A percentile compares a stretch with the other conserved stretches of the same genome.
Conservation (phyloP, 2,113 vertebrate species). For the Cololabis saira region DNA sequence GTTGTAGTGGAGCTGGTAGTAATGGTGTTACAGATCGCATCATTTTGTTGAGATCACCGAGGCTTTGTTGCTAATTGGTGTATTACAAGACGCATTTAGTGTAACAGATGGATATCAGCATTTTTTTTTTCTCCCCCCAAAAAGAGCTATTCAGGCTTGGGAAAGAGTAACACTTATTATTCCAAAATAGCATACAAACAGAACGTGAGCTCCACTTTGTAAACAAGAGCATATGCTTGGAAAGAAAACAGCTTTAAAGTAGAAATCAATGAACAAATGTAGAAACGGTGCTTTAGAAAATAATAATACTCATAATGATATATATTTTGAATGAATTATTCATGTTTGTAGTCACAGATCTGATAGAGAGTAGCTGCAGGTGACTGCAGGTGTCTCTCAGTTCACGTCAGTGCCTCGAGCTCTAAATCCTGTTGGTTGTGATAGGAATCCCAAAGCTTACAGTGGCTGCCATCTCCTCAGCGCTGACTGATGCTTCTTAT, state of each 20-base stretch:
- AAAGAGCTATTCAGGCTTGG: conserved; percentile 39
- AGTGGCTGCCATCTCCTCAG: conserved; percentile 73
- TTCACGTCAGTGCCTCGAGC: conserved; percentile 66
- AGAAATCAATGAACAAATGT: neutral
- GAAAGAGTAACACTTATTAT: conserved; percentile 22
- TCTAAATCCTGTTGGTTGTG: conserved; percentile 72
- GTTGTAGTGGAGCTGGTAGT: conserved; percentile 57
- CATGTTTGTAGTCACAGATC: conserved; percentile 19
- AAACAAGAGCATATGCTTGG: neutral
- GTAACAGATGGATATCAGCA: conserved; percentile 68
- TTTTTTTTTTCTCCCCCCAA: conserved; percentile 35
- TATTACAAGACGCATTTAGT: conserved; percentile 53
- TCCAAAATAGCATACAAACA: conserved; percentile 7
- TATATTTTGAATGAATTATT: conserved; percentile 4
- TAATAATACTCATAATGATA: conserved; percentile 11
- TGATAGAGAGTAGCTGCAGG: conserved; percentile 53
- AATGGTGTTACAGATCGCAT: conserved; percentile 59
- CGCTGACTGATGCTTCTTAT: conserved; percentile 76
- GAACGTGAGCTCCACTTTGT: neutral
- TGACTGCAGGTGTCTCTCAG: conserved; percentile 68
- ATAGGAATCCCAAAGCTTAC: conserved; percentile 77
- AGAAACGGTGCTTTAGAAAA: conserved; percentile 1
- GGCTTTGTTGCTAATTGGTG: conserved; percentile 59
- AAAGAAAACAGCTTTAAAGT: neutral
- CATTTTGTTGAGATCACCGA: conserved; percentile 52